Evolutionary conservation across 1,140 invertebrate genomes (phyloP), one percentile per base, ranked within the genome.

Genomic region (Sycophila sp.): DNA sequence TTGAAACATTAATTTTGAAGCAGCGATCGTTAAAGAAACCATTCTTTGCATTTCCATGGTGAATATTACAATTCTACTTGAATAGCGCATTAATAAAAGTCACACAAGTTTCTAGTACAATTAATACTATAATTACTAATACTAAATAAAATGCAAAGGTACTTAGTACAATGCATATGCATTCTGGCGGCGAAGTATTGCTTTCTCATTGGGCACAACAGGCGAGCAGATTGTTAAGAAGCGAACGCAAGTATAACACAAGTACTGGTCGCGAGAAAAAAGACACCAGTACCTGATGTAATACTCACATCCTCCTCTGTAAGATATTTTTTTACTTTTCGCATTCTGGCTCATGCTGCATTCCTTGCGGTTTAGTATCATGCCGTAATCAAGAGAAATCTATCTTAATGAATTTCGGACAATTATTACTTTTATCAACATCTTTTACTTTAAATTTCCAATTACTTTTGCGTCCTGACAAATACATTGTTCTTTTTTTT

Each of bases 251-350:
- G 92, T 92, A 92, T 94, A 89, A 93, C 91, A 92, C 91, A 94
- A 92, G 91, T 89, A 93, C 93, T 91, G 92, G 91, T 89, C 80
- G 78, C 83, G 80, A 80, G 76, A 82, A 81, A 76, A 81, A 79
- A 75, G 75, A 86, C 87, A 93, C 94, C 95, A 96, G 94, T 96
- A 97, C 95, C 95, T 97, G 94, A 96, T 96, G 94, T 95, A 97
- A 97, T 97, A 97, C 95, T 97, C 95, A 94, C 88, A 90, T 87
- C 87, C 89, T 78, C 78, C 77, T 76, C 81, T 80, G 80, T 75
- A 76, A 78, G 80, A 55, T 49, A 34, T 11, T 19, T 63, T 53
- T 69, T 22, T 45, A 4, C 19, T 24, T 59, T 59, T 45, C 8
- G 36, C 15, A 62, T 36, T 56, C 40, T 49, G 19, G 63, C 69